Base-by-base conservation (phyloP, 53 echinoderm and acorn worm genomes). In the Temnopleurus reevesii region DNA sequence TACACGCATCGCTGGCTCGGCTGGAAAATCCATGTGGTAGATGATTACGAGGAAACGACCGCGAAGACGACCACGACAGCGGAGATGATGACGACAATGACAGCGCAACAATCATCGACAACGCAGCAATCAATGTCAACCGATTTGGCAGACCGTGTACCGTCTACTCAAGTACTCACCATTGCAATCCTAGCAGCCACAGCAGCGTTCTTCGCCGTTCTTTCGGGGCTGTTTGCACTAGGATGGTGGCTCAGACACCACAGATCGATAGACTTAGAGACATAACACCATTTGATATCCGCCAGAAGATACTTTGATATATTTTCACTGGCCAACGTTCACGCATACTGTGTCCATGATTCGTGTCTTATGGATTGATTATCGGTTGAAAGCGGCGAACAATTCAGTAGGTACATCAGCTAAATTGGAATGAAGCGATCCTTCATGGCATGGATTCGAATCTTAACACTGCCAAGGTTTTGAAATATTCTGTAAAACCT, bases 1-100 rank as follows among this genome's bases (percentile, higher is more conserved):
- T 96, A 95, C 90, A 93, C 93, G 4, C 94, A 95, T 60, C 91
- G 91, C 21, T 95, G 90, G 51, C 81, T 96, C 6, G 96, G 96
- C 31, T 96, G 96, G 96, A 96, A 95, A 86, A 96, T 96, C 17
- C 85, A 80, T 23, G 88, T 96, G 12, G 89, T 89, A 12, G 95
- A 83, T 59, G 35, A 4, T 19, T 54, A 51, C 13, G 77, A 45
- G 44, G 30, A 63, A 6, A 49, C 49, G 49, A 12, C 49, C 9
- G 49, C 49, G 9, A 15, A 15, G 10, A 0, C 2, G 1, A 38
- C 64, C 31, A 31, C 36, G 35, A 12, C 55, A 55, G 21, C 55
- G 18, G 3, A 3, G 55, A 4, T 17, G 55, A 17, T 4, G 4
- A 4, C 55, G 13, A 4, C 55, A 55, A 3, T 17, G 55, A 55